Conservation (phyloP, 2,888 invertebrate genomes). For the Nineta flava region DNA sequence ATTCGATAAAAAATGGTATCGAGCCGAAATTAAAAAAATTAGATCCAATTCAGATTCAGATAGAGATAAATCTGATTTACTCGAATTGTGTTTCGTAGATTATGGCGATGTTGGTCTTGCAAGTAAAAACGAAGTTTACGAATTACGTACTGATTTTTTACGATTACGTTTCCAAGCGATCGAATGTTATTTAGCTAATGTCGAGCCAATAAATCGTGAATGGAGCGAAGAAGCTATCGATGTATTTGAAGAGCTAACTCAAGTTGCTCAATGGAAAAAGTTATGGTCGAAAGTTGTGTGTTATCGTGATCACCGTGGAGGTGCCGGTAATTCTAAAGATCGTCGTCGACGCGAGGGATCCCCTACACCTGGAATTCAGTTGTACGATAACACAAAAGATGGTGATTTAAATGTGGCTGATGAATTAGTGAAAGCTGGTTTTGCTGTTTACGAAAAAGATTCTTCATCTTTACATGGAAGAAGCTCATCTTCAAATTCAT, state of each 20-base stretch:
- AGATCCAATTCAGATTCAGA: slow-evolving; percentile 38
- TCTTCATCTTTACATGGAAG: neutral
- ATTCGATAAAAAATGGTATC: slow-evolving; percentile 63
- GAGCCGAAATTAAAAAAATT: slow-evolving; percentile 49
- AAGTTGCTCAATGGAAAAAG: slow-evolving; percentile 67
- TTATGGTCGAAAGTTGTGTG: slow-evolving; percentile 59
- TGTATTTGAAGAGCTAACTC: slow-evolving; percentile 52
- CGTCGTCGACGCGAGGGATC: slow-evolving; percentile 43
- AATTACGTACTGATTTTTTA: slow-evolving; percentile 59
- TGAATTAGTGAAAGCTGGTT: slow-evolving; percentile 39
- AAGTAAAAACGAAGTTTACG: slow-evolving; percentile 46
- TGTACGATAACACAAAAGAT: slow-evolving; percentile 53
- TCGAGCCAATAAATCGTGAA: slow-evolving; percentile 25
- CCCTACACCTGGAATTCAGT: slow-evolving; percentile 60
- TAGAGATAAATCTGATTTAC: slow-evolving; percentile 33
- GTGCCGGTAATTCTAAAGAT: slow-evolving; percentile 17
- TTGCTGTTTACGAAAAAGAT: slow-evolving; percentile 30
- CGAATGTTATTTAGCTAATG: slow-evolving; percentile 64
- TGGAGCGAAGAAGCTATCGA: slow-evolving; percentile 49
- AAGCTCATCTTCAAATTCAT: neutral
- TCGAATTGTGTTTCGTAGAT: slow-evolving; percentile 69
- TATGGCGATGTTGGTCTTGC: slow-evolving; percentile 71
- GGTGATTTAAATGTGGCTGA: slow-evolving; percentile 44
- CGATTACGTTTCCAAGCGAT: slow-evolving; percentile 68
- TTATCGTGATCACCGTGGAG: slow-evolving; percentile 38